Percentiles rank a stretch among this genome's conserved stretches.
Conservation (phyloP, 2,888 invertebrate species). For the Hyalella azteca region DNA sequence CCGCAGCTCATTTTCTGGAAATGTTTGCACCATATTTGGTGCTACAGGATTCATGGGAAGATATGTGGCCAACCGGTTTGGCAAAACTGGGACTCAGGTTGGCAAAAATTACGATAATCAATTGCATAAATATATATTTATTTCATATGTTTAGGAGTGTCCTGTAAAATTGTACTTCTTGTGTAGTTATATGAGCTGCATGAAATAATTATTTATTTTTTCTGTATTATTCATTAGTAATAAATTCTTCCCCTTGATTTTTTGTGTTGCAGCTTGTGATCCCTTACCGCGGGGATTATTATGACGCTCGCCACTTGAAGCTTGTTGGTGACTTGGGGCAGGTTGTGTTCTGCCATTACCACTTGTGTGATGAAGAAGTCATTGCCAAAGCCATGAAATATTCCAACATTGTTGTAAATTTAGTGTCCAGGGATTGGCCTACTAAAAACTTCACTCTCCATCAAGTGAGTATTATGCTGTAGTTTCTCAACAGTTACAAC, state of each 20-base stretch:
- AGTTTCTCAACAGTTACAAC: too few species aligned
- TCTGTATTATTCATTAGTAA: too few species aligned
- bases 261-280: slow-evolving; percentile 76
- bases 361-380: slow-evolving; percentile 83
- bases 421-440: slow-evolving; percentile 89
- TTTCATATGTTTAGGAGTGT: too few species aligned
- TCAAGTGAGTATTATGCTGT: not conserved
- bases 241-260: not conserved
- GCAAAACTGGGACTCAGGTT: slow-evolving; percentile 83
- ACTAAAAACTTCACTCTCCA: slow-evolving; percentile 80
- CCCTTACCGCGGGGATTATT: slow-evolving; percentile 88
- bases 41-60: slow-evolving; percentile 87
- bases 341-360: slow-evolving; percentile 84
- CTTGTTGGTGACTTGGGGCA: slow-evolving; percentile 94
- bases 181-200: too few species aligned
- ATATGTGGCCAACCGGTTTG: slow-evolving; percentile 86
- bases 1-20: slow-evolving; percentile 93
- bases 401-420: slow-evolving; percentile 96
- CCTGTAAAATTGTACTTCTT: too few species aligned
- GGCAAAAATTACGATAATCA: too few species aligned
- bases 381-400: slow-evolving; percentile 85
- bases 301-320: slow-evolving; percentile 78
- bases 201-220: too few species aligned
- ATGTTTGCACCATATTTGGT: slow-evolving; percentile 98
- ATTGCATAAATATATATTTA: too few species aligned